Percentiles rank a stretch among this genome's conserved stretches.
Conservation (phyloP, 2,113 vertebrate species). For the Synodontis membranacea region DNA sequence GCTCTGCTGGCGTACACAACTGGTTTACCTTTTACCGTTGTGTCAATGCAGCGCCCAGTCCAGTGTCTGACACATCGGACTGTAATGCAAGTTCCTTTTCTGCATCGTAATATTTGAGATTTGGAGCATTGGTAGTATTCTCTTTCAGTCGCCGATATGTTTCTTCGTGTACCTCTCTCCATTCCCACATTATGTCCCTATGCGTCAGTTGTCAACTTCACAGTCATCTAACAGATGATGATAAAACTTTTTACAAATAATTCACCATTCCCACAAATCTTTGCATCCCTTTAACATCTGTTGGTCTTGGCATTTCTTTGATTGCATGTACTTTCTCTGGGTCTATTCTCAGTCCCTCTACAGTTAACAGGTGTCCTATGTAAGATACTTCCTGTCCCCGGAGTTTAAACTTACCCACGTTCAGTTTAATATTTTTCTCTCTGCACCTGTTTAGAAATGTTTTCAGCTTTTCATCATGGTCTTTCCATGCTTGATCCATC, state of each 20-base stretch:
- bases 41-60: neutral
- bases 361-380: slow-evolving; percentile 25
- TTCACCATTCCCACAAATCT: slow-evolving; percentile 22
- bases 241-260: neutral
- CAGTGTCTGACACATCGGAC: too few species aligned
- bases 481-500: too few species aligned
- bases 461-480: too few species aligned
- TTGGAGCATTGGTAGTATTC: neutral
- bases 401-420: too few species aligned
- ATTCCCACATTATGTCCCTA: neutral
- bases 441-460: too few species aligned
- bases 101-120: slow-evolving; percentile 6
- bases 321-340: slow-evolving; percentile 36
- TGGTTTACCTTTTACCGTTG: too few species aligned
- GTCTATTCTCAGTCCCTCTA: slow-evolving; percentile 19
- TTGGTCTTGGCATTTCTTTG: slow-evolving; percentile 20
- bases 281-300: slow-evolving; percentile 27
- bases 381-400: neutral
- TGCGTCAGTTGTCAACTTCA: too few species aligned
- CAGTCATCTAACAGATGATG: too few species aligned
- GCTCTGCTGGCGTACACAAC: too few species aligned
- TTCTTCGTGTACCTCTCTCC: neutral
- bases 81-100: neutral
- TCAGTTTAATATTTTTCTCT: too few species aligned
- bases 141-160: slow-evolving; percentile 9